Evolutionary conservation across 2,888 invertebrate species (phyloP).

Genomic region (Parnassius mnemosyne): DNA sequence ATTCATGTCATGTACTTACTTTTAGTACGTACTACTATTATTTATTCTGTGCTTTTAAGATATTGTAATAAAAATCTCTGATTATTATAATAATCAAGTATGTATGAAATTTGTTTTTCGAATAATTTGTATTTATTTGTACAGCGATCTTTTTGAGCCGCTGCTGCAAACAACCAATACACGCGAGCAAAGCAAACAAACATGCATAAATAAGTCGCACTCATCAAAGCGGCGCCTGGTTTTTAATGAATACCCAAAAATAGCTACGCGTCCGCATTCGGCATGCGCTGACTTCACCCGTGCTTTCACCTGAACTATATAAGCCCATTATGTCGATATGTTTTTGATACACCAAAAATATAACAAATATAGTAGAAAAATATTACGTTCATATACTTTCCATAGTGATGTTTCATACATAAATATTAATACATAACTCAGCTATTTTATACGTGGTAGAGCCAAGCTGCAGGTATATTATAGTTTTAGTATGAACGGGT

Average conservation of each 20-base stretch:
- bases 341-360: background rate
- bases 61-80: no score
- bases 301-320: slow-evolving; percentile 13
- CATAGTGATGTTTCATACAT: background rate
- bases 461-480: no score
- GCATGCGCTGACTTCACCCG: slow-evolving; percentile 13
- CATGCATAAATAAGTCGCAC: slow-evolving; percentile 3
- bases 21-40: no score
- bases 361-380: background rate
- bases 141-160: no score
- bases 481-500: no score
- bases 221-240: background rate
- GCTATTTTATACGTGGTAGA: no score
- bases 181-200: background rate
- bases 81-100: no score
- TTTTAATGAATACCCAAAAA: slow-evolving; percentile 20
- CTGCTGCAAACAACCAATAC: no score
- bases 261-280: slow-evolving; percentile 14
- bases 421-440: background rate
- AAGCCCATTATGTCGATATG: background rate
- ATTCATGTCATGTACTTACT: no score
- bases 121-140: no score
- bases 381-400: background rate
- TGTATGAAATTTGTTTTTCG: no score
- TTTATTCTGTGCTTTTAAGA: no score